Conservation (phyloP, 30 jellyfish, hydroid and myxozoan genomes). For the Aurelia aurita complex sp. Pacific region DNA sequence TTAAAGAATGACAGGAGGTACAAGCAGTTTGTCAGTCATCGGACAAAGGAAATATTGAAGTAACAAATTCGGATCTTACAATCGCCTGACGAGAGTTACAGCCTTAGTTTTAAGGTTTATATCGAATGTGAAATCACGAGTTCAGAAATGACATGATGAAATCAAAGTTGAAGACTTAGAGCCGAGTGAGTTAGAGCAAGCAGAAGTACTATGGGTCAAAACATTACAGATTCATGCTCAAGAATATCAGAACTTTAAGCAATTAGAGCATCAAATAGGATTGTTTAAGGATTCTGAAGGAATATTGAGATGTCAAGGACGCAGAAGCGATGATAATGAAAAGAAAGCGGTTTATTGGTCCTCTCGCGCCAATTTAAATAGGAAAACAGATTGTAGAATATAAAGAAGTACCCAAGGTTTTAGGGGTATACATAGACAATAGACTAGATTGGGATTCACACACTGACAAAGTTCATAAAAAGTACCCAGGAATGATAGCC, state of each 20-base stretch:
- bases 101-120: constrained; percentile 40
- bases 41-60: constrained; percentile 37
- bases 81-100: constrained; percentile 23
- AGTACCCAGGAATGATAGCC: too few relatives aligned
- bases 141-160: constrained; percentile 13
- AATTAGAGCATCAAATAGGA: constrained; percentile 35
- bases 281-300: constrained; percentile 24
- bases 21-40: constrained; percentile 42
- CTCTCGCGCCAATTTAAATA: constrained; percentile 23
- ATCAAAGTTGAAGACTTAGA: constrained; percentile 24
- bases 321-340: background rate
- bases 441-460: too few relatives aligned
- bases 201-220: constrained; percentile 38
- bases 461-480: too few relatives aligned
- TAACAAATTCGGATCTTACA: constrained; percentile 11
- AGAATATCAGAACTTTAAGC: constrained; percentile 11
- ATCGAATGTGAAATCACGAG: constrained; percentile 30
- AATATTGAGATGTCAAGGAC: constrained; percentile 37
- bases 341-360: constrained; percentile 14
- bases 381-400: constrained; percentile 24
- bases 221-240: constrained; percentile 22
- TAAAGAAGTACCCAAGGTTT: constrained; percentile 22
- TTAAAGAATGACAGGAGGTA: constrained; percentile 17
- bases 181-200: constrained; percentile 32
- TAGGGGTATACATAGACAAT: background rate